These are phyloP conservation scores for Aurelia aurita complex sp. Pacific DNA, from an alignment of 30 jellyfish, hydroid and myxozoan species.

Conservation along the genomic window DNA sequence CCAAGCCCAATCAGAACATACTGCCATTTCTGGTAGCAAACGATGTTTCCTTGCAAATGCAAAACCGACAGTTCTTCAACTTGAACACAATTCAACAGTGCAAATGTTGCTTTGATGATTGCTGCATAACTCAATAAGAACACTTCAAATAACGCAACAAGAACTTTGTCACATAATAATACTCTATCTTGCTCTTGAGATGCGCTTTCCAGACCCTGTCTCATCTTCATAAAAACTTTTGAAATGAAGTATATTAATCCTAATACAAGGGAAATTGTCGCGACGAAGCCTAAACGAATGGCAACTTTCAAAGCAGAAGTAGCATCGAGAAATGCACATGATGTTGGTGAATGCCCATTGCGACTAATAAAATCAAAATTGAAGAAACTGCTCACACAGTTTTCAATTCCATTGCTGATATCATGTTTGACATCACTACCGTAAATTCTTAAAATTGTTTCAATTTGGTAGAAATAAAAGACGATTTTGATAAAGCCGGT, in stretches of 20 bases:
- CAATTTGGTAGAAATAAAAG: constrained; percentile 46
- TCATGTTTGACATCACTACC: not conserved
- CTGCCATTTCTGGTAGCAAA: constrained; percentile 44
- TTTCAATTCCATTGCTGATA: not conserved
- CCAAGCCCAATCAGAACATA: constrained; percentile 6
- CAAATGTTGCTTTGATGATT: not conserved
- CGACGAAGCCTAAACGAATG: not conserved
- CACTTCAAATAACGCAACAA: constrained; percentile 22
- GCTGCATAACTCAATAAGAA: constrained; percentile 25
- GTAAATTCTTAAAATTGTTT: not conserved
- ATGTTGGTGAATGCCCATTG: not conserved
- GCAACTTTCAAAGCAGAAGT: constrained; percentile 11
- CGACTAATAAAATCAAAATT: not conserved
- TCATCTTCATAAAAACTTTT: not conserved
- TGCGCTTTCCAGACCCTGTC: not conserved
- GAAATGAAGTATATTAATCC: not conserved
- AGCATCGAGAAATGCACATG: constrained; percentile 11
- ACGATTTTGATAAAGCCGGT: constrained; percentile 44
- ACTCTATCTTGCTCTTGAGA: not conserved
- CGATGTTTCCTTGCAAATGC: constrained; percentile 28
- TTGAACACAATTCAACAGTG: constrained; percentile 22
- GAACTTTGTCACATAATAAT: constrained; percentile 6
- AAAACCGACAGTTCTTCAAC: constrained; percentile 2
- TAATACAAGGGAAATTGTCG: not conserved
- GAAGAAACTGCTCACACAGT: not conserved